These are phyloP conservation scores for Ptychodera flava DNA, from an alignment of 35 echinoderm and acorn worm species.

Conservation along the genomic window DNA sequence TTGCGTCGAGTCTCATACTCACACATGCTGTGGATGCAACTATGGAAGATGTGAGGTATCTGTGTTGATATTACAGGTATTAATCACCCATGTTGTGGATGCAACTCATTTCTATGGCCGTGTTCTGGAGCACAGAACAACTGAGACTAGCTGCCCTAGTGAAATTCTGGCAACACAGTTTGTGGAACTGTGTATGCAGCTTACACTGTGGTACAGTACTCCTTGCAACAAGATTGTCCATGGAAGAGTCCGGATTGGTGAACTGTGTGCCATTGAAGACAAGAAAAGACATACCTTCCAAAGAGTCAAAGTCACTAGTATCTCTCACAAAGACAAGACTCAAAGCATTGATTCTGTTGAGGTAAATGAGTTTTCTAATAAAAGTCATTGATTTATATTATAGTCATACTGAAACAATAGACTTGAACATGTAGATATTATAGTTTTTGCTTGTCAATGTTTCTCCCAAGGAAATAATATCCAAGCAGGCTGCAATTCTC, in stretches of 20 bases:
- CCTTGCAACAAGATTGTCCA: conserved; percentile 4
- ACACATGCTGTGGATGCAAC: too few relatives aligned
- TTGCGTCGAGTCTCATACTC: too few relatives aligned
- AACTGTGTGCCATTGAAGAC: conserved; percentile 47
- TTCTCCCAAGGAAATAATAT: too few relatives aligned
- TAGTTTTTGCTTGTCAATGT: too few relatives aligned
- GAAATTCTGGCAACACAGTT: neutral
- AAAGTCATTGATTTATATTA: too few relatives aligned
- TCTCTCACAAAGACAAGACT: neutral
- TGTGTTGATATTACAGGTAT: conserved; percentile 34
- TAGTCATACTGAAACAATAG: too few relatives aligned
- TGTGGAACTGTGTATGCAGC: conserved; percentile 25
- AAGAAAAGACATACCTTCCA: conserved; percentile 14
- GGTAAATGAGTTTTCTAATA: too few relatives aligned
- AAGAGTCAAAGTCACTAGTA: conserved; percentile 22
- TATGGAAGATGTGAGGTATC: too few relatives aligned
- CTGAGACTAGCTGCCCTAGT: neutral
- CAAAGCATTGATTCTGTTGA: neutral
- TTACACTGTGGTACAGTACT: conserved; percentile 38
- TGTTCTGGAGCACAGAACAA: conserved; percentile 38
- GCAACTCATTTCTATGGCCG: conserved; percentile 73
- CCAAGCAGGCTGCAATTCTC: too few relatives aligned
- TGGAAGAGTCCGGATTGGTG: conserved; percentile 1
- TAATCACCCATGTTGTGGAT: conserved; percentile 62
- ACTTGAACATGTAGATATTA: too few relatives aligned